phyloP scores from a whole-genome alignment of 2,888 invertebrate species.

The Microplitis deprimator region DNA sequence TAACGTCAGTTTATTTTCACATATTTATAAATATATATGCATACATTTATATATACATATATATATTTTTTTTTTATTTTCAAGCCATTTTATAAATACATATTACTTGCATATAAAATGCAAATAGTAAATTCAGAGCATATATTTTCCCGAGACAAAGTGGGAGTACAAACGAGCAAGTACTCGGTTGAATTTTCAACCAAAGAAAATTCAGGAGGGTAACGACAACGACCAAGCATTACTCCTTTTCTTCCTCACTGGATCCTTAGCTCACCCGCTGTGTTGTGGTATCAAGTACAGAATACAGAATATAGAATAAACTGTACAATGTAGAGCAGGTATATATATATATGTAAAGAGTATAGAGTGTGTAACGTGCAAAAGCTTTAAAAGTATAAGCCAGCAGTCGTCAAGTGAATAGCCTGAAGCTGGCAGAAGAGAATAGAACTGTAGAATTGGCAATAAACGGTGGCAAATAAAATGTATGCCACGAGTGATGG shows the following conservation, averaged over 20 bases:
- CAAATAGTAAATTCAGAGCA: neutral
- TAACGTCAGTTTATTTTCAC: neutral
- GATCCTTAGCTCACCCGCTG: neutral
- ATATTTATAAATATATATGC: neutral
- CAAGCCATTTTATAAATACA: neutral
- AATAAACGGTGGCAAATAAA: conserved; percentile 41
- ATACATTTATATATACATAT: neutral
- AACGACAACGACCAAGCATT: conserved; percentile 5
- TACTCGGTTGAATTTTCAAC: neutral
- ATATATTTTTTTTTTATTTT: neutral
- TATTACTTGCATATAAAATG: neutral
- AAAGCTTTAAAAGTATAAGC: conserved; percentile 8
- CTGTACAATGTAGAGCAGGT: neutral
- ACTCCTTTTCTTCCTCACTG: neutral
- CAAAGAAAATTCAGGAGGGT: conserved; percentile 5
- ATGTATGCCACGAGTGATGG: conserved; percentile 18
- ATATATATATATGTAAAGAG: conserved; percentile 1
- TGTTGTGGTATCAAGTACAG: neutral
- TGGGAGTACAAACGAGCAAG: neutral
- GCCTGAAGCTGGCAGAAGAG: conserved; percentile 13
- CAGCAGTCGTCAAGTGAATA: conserved; percentile 26
- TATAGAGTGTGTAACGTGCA: conserved; percentile 29
- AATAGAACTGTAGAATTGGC: conserved; percentile 35
- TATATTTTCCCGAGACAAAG: neutral
- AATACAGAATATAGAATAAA: neutral